Conservation (phyloP, 2,797 vertebrate species). For the Arctocebus calabarensis region DNA sequence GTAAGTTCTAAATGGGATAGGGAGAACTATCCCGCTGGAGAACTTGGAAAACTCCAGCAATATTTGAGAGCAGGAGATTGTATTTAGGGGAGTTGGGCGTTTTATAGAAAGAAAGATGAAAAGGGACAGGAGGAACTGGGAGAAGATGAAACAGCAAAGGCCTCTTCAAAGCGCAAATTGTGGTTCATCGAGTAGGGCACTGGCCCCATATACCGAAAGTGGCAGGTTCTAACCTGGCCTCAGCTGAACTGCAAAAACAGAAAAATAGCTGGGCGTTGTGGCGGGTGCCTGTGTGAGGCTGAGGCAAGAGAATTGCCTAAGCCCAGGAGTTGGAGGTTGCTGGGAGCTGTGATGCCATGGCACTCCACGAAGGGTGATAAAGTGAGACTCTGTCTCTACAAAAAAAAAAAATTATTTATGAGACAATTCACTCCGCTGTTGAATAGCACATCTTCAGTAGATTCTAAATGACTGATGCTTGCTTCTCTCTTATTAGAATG, state of each 20-base stretch:
- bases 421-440: neutral
- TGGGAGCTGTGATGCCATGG: too few relatives aligned
- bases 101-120: neutral
- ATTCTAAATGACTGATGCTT: neutral
- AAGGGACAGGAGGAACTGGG: neutral
- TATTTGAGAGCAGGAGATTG: neutral
- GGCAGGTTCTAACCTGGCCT: too few relatives aligned
- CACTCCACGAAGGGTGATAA: too few relatives aligned
- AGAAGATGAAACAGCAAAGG: neutral
- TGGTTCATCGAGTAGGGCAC: too few relatives aligned
- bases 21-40: neutral
- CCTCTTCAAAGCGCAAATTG: neutral
- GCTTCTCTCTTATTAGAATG: neutral
- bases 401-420: neutral
- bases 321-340: too few relatives aligned
- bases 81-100: neutral
- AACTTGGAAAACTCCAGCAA: slow-evolving; percentile 24
- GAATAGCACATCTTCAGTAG: neutral
- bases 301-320: too few relatives aligned
- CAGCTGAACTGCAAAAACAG: too few relatives aligned
- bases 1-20: neutral
- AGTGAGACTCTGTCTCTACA: too few relatives aligned
- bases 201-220: too few relatives aligned
- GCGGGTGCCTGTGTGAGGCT: too few relatives aligned
- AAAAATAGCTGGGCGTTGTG: too few relatives aligned